Evolutionary conservation across 2,113 vertebrate species (phyloP), one percentile per base, ranked within the genome.

Genomic region (Oophaga pumilio): DNA sequence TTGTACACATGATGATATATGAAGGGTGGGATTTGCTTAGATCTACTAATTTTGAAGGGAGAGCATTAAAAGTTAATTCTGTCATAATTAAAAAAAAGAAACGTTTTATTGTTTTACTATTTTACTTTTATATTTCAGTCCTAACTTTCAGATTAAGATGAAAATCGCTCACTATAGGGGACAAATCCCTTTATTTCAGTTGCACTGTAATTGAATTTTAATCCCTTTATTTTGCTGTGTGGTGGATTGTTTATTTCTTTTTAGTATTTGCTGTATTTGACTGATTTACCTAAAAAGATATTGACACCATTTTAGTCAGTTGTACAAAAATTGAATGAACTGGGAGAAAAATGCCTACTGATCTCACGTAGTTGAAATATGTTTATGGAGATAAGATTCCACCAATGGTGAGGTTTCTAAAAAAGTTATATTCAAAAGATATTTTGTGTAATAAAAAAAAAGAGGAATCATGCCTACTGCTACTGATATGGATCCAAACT

Each of bases 211-310:
- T 84, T 73, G 24, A 57, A 73, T 84, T 43, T 43, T 17, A 84
- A 59, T 74, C 28, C 52, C 24, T 84, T 73, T 74, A 74, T 84
- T 84, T 84, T 57, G 50, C 28, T 43, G 33, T 43, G 33, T 43
- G 33, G 33, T 43, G 33, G 33, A 4, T 43, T 43, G 33, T 43
- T 43, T 43, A 43, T 43, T 77, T 64, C 59, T 62, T 74, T 74
- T 56, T 74, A 74, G 11, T 2, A 60, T 59, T 26, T 53, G 53
- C 8, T 74, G 26, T 53, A 50, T 20, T 17, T 62, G 69, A 76
- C 28, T 76, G 74, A 62, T 76, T 49, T 79, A 77, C 59, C 84
- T 85, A n/a, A 85, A 85, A 77, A 85, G 12, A 77, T 26, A 78
- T n/a, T 56, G 60, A 68, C 68, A 60, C 17, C n/a, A 10, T 52